Percentiles rank a stretch among this genome's conserved stretches.
These are phyloP conservation scores for Urosaurus nigricauda DNA, from an alignment of 2,797 vertebrate genomes.

Conservation along the genomic window DNA sequence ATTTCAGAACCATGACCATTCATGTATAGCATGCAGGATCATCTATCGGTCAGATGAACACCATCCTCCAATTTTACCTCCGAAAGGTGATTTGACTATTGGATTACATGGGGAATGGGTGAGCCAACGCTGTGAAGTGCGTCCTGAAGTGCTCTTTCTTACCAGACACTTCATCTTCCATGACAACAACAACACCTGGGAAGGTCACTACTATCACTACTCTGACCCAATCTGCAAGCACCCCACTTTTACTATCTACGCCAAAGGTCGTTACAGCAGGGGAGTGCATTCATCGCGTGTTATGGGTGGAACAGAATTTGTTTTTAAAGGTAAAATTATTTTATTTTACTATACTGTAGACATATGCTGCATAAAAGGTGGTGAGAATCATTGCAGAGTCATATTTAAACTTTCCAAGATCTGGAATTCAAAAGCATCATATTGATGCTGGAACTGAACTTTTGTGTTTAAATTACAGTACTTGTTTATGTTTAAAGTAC, in stretches of 20 bases:
- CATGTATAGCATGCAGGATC: constrained; percentile 90
- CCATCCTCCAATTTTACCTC: constrained; percentile 91
- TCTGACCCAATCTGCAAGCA: constrained; percentile 96
- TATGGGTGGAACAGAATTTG: constrained; percentile 93
- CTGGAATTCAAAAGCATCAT: too few relatives aligned
- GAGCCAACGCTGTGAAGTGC: constrained; percentile 95
- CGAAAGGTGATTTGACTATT: constrained; percentile 88
- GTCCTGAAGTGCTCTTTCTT: constrained; percentile 96
- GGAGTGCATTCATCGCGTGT: constrained; percentile 90
- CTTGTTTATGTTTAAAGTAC: too few relatives aligned
- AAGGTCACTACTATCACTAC: constrained; percentile 97
- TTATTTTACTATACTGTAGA: neutral
- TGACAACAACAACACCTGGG: constrained; percentile 96
- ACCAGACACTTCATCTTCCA: constrained; percentile 97
- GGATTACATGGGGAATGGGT: constrained; percentile 95
- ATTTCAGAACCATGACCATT: constrained; percentile 88
- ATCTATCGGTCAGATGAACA: constrained; percentile 91
- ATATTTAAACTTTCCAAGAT: neutral
- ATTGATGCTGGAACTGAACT: too few relatives aligned
- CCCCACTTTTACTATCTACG: constrained; percentile 95
- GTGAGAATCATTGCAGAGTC: neutral
- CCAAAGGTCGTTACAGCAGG: constrained; percentile 93
- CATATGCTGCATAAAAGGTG: neutral
- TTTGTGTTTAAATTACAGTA: too few relatives aligned
- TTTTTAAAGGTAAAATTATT: constrained; percentile 90